Evolutionary conservation across 2,888 invertebrate species (phyloP).

Genomic region (Euproctis similis): DNA sequence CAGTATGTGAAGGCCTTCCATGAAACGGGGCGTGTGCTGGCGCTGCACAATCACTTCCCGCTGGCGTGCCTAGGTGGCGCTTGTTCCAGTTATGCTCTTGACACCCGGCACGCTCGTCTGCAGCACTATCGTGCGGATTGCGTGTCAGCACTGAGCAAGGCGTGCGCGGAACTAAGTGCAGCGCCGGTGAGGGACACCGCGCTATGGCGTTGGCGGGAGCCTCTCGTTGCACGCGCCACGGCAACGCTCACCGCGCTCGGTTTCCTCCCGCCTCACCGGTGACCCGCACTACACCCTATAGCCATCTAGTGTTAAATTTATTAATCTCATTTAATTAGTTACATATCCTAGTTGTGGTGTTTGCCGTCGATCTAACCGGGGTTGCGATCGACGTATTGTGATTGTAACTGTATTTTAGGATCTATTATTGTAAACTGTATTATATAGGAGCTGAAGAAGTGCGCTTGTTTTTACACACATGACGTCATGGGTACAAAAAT

Average conservation of each 20-base stretch:
- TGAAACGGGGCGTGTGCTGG: constrained; percentile 90
- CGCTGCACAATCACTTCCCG: constrained; percentile 95
- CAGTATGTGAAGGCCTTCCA: constrained; percentile 96
- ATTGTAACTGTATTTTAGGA: too few species aligned
- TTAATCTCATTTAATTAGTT: too few species aligned
- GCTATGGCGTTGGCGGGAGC: constrained; percentile 91
- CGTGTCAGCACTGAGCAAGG: constrained; percentile 89
- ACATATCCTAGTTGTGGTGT: too few species aligned
- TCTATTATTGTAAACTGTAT: too few species aligned
- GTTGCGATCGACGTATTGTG: too few species aligned
- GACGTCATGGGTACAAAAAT: too few species aligned
- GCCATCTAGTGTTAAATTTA: constrained; percentile 44
- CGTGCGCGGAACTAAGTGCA: constrained; percentile 87
- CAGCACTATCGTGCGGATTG: constrained; percentile 97
- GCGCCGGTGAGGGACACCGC: constrained; percentile 89
- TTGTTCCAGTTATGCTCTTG: constrained; percentile 90
- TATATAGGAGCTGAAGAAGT: too few species aligned
- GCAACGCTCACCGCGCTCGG: constrained; percentile 82
- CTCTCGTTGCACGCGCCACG: constrained; percentile 81
- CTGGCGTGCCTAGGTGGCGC: constrained; percentile 89
- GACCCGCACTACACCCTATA: constrained; percentile 20
- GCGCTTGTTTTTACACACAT: too few species aligned
- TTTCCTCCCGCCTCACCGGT: constrained; percentile 74
- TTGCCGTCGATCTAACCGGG: too few species aligned
- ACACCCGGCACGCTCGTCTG: constrained; percentile 88